These are phyloP conservation scores for Troilus luridus DNA, from an alignment of 2,888 invertebrate genomes.

Conservation along the genomic window DNA sequence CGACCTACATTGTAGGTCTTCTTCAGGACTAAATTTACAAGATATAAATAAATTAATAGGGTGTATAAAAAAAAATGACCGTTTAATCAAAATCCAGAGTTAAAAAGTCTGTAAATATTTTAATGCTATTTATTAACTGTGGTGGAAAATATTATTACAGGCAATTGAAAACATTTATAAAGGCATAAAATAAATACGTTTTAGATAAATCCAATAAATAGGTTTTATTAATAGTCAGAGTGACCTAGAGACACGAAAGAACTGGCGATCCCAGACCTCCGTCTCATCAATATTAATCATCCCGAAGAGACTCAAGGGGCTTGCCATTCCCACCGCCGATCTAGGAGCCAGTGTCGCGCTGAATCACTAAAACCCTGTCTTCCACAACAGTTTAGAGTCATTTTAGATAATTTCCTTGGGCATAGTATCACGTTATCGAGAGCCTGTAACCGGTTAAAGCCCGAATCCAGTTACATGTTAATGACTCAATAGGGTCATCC, in stretches of 20 bases:
- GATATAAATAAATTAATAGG: too few relatives aligned
- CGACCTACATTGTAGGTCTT: too few relatives aligned
- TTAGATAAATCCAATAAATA: not conserved
- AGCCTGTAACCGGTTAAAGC: not conserved
- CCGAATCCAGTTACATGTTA: not conserved
- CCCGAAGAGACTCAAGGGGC: not conserved
- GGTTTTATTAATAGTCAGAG: not conserved
- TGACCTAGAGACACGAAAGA: not conserved
- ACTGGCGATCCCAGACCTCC: not conserved
- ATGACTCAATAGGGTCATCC: not conserved
- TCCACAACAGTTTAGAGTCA: not conserved
- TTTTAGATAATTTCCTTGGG: constrained; percentile 19
- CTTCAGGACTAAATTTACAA: too few relatives aligned
- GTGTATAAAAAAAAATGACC: too few relatives aligned
- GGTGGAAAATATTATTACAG: too few relatives aligned
- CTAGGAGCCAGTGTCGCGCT: not conserved
- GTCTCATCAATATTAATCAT: constrained; percentile 9
- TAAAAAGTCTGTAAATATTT: too few relatives aligned
- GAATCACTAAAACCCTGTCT: not conserved
- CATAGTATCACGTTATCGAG: not conserved
- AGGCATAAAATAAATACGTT: too few relatives aligned
- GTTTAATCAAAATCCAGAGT: too few relatives aligned
- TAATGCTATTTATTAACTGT: too few relatives aligned
- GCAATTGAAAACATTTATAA: too few relatives aligned
- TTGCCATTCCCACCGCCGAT: constrained; percentile 10